These are phyloP conservation scores for Melanotaenia nigrans DNA, from an alignment of 2,797 vertebrate genomes.

Conservation along the genomic window DNA sequence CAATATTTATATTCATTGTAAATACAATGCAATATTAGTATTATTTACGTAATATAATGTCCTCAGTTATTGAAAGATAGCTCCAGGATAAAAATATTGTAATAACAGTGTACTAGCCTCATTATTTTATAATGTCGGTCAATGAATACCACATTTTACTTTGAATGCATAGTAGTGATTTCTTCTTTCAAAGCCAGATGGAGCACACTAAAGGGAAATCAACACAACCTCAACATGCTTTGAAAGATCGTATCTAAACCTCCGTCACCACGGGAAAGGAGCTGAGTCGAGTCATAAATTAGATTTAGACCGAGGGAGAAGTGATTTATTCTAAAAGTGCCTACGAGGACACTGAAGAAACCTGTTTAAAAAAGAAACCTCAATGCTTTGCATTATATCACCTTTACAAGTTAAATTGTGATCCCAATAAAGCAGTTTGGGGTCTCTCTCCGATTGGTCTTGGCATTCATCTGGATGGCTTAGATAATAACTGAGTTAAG, in stretches of 20 bases:
- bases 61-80: neutral
- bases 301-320: conserved; percentile 38
- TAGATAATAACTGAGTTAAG: conserved; percentile 1
- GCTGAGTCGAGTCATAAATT: conserved; percentile 37
- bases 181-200: neutral
- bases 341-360: conserved; percentile 13
- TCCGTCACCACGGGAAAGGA: conserved; percentile 31
- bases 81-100: neutral
- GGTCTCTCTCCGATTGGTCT: neutral
- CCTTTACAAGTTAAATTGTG: conserved; percentile 15
- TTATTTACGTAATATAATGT: neutral
- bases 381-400: neutral
- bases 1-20: neutral
- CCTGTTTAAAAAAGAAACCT: neutral
- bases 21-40: neutral
- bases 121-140: neutral
- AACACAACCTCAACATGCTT: neutral
- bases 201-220: neutral
- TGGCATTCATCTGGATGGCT: neutral
- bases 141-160: neutral
- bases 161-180: neutral
- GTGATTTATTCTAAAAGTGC: conserved; percentile 38
- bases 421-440: neutral
- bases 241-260: conserved; percentile 31
- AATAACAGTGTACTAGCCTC: neutral